These are phyloP conservation scores for Dendrolimus kikuchii DNA, from an alignment of 1,140 invertebrate genomes.

Conservation along the genomic window DNA sequence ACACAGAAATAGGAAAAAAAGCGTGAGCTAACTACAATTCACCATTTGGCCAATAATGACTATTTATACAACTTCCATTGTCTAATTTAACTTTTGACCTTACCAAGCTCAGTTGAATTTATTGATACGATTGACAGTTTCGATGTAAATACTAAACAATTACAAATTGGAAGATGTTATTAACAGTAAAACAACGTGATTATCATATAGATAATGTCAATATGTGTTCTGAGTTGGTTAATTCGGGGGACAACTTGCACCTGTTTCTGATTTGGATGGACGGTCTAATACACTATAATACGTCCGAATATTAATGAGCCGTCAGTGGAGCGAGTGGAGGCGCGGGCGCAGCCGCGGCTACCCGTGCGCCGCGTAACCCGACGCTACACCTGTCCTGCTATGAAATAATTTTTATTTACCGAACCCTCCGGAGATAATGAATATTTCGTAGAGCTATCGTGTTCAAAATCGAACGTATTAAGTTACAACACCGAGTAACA, in stretches of 20 bases:
- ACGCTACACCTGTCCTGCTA: constrained; percentile 60
- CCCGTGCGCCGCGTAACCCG: constrained; percentile 39
- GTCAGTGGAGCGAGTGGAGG: constrained; percentile 5
- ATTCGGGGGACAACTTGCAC: constrained; percentile 41
- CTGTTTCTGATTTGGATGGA: constrained; percentile 26
- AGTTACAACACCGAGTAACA: constrained; percentile 43
- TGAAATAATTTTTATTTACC: constrained; percentile 67
- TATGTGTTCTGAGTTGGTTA: constrained; percentile 14
- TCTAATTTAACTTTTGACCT: no score
- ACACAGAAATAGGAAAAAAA: no score
- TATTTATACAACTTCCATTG: no score
- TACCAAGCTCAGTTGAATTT: no score
- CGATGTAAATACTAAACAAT: constrained; percentile 11
- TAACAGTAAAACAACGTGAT: constrained; percentile 28
- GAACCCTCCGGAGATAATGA: constrained; percentile 58
- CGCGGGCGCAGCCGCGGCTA: constrained; percentile 3
- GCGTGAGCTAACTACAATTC: no score
- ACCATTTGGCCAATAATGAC: no score
- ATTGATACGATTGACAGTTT: not conserved
- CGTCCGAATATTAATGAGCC: constrained; percentile 56
- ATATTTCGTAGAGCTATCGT: constrained; percentile 56
- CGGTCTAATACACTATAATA: constrained; percentile 34
- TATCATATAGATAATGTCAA: constrained; percentile 31
- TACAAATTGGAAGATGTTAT: constrained; percentile 15
- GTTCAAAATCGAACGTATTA: constrained; percentile 52